Evolutionary conservation across 1,140 invertebrate genomes (phyloP).

Genomic region (Drosophila kurseongensis): DNA sequence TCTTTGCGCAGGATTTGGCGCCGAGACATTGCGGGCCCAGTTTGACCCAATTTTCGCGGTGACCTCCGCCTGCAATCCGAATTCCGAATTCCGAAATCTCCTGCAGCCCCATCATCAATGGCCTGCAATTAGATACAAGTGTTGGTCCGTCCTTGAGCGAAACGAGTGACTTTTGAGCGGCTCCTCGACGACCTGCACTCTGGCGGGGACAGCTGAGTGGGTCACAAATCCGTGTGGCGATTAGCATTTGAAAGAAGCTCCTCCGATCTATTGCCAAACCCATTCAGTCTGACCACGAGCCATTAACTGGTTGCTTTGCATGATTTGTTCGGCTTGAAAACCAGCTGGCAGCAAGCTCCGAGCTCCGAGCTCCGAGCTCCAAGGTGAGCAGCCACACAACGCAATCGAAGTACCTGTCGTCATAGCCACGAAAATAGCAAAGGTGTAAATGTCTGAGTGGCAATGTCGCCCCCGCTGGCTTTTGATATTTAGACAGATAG

Average conservation of each 20-base stretch:
- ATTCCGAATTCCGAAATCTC: neutral
- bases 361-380: slow-evolving; percentile 19
- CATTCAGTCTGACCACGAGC: slow-evolving; percentile 31
- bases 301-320: slow-evolving; percentile 64
- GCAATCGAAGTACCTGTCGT: slow-evolving; percentile 63
- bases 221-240: slow-evolving; percentile 50
- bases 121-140: slow-evolving; percentile 54
- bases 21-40: slow-evolving; percentile 44
- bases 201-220: slow-evolving; percentile 42
- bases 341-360: slow-evolving; percentile 37
- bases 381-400: slow-evolving; percentile 71
- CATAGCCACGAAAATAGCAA: slow-evolving; percentile 60
- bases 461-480: slow-evolving; percentile 35
- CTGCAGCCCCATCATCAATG: slow-evolving; percentile 22
- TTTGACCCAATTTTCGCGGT: slow-evolving; percentile 56
- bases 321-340: slow-evolving; percentile 59
- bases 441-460: slow-evolving; percentile 51
- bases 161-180: slow-evolving; percentile 28
- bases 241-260: slow-evolving; percentile 43
- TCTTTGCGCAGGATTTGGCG: slow-evolving; percentile 54
- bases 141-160: slow-evolving; percentile 24
- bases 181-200: slow-evolving; percentile 1
- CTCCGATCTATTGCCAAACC: slow-evolving; percentile 39
- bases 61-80: slow-evolving; percentile 35
- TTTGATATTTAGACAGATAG: slow-evolving; percentile 41